Percentiles rank a stretch among this genome's conserved stretches.
These are phyloP conservation scores for Myotis yumanensis DNA, from an alignment of 2,113 vertebrate genomes.

Conservation along the genomic window DNA sequence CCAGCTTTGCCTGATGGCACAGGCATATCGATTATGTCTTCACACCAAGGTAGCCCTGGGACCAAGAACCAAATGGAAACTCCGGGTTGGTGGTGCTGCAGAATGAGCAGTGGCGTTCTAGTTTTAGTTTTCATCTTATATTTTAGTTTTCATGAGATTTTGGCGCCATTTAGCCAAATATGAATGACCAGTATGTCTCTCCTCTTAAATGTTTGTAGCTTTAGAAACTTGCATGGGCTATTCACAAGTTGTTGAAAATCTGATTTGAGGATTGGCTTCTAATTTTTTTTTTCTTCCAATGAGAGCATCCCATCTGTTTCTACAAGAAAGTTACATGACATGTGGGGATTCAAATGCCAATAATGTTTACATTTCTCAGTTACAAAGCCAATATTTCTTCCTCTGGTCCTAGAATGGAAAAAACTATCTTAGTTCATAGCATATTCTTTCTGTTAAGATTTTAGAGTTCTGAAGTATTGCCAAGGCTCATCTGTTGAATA, in stretches of 20 bases:
- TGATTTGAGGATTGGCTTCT: background rate
- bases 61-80: background rate
- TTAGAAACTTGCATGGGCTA: background rate
- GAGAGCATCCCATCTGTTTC: background rate
- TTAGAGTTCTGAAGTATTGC: background rate
- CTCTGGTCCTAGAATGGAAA: background rate
- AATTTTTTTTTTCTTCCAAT: background rate
- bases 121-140: background rate
- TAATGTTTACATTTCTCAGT: constrained; percentile 5
- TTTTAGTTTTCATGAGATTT: background rate
- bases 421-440: background rate
- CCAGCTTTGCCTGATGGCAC: background rate
- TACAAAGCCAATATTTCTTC: background rate
- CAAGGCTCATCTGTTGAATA: background rate
- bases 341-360: background rate
- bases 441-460: constrained; percentile 23
- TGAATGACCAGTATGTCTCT: background rate
- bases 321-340: background rate
- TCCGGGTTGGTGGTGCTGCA: too few relatives aligned
- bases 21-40: fast-evolving
- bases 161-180: background rate
- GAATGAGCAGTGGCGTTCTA: background rate
- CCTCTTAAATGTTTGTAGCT: constrained; percentile 3
- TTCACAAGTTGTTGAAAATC: background rate
- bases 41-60: too few relatives aligned